phyloP scores from a whole-genome alignment of 2,797 vertebrate genomes.

The Borostomias antarcticus region DNA sequence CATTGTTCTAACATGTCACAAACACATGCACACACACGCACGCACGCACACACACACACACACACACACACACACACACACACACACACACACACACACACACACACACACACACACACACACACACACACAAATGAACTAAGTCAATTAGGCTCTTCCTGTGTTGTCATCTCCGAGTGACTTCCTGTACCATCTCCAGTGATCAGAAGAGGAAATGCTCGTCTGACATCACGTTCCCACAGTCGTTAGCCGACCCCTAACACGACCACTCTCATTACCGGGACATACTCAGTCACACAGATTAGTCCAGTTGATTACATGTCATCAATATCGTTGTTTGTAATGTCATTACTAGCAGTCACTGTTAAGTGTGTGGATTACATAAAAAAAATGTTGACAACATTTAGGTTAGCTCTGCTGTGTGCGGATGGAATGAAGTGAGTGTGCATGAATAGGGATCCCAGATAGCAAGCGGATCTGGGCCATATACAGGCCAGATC shows the following conservation, averaged over 20 bases:
- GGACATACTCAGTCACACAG: neutral
- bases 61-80: neutral
- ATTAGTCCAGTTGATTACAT: neutral
- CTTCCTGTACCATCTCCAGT: neutral
- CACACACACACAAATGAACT: no score
- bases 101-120: neutral
- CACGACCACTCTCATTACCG: neutral
- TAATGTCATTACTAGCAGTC: neutral
- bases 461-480: no score
- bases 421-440: no score
- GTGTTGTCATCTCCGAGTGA: neutral
- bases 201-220: neutral
- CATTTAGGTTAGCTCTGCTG: no score
- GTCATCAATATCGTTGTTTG: no score
- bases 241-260: neutral
- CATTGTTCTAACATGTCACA: no score
- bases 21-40: no score
- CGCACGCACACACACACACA: neutral
- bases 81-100: neutral
- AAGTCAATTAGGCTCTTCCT: conserved; percentile 1
- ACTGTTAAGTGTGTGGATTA: neutral
- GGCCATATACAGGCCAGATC: no score
- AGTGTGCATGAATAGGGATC: no score
- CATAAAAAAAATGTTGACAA: neutral
- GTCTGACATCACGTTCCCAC: neutral